Evolutionary conservation across 53 echinoderm and acorn worm species (phyloP), one percentile per base, ranked within the genome.

Genomic region (Echinometra lucunter): DNA sequence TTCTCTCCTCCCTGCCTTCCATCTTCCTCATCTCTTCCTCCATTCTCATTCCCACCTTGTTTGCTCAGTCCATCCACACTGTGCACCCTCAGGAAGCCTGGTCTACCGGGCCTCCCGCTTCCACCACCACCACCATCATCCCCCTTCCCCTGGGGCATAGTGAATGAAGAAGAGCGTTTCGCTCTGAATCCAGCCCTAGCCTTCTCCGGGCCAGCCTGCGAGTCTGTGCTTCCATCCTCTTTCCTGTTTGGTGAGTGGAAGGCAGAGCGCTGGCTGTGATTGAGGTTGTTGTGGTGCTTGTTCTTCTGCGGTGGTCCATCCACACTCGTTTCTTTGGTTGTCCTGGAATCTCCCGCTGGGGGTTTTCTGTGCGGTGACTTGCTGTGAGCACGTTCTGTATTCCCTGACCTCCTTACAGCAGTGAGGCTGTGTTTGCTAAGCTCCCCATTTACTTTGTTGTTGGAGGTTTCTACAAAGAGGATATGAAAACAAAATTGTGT

Each of bases 171-270:
- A 42, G 89, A 74, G 37, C 89, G 89, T 28, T 47, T 89, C 37
- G 72, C 56, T 70, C 42, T 45, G 34, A 44, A 49, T 57, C 89
- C 89, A 10, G 45, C 56, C 90, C 66, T 95, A 25, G 32, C 89
- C 40, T 89, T 67, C 74, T 89, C 57, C 53, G 44, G 23, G 13
- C 74, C 92, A 12, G 21, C 66, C 69, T 67, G 74, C 18, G 82
- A 80, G 57, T 82, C 80, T 23, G 57, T 40, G 81, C 81, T 82
- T 53, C 57, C 58, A 42, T 35, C 40, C 27, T 81, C 47, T 3
- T 80, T 80, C 18, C 93, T 17, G 58, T 93, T 93, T 19, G 93
- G 93, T 44, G 93, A 93, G 93, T 93, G 93, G 23, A 93, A 93
- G 5, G 93, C 93, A 7, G 93, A 93, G 2, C 93, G 80, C 82